phyloP scores from a whole-genome alignment of 2,113 vertebrate genomes.

The Numida meleagris region DNA sequence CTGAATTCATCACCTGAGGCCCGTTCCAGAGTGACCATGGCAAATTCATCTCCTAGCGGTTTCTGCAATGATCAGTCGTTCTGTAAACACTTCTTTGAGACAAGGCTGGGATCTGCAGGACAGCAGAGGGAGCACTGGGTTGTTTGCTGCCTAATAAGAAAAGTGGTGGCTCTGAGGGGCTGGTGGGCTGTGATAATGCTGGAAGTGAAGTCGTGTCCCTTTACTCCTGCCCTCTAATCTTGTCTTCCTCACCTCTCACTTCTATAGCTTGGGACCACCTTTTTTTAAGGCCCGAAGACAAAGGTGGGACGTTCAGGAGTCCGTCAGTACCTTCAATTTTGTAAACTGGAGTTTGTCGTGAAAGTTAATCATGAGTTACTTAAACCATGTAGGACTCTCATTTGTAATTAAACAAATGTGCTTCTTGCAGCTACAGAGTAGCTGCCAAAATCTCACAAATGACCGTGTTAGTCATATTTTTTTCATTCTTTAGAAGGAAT shows the following conservation, averaged over 20 bases:
- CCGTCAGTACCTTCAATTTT: background rate
- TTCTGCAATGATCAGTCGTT: fast-evolving
- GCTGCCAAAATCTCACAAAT: slow-evolving; percentile 47
- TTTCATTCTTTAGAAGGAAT: slow-evolving; percentile 52
- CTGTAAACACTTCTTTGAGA: background rate
- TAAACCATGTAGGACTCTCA: background rate
- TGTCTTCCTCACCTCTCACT: background rate
- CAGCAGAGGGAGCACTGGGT: background rate
- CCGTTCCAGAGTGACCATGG: background rate
- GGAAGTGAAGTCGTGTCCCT: background rate
- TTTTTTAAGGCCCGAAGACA: background rate
- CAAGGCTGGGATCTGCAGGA: background rate
- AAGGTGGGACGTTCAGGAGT: background rate
- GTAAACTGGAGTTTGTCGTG: background rate
- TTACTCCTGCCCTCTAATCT: background rate
- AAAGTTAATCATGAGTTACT: background rate
- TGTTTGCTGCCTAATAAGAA: background rate
- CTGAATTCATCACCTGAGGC: background rate
- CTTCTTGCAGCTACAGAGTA: slow-evolving; percentile 24
- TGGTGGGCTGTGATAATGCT: background rate
- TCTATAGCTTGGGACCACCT: background rate
- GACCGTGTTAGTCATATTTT: slow-evolving; percentile 50
- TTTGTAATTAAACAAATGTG: background rate
- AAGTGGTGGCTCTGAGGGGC: background rate
- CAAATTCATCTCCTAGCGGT: background rate